These are phyloP conservation scores for Penaeus chinensis DNA, from an alignment of 1,140 invertebrate genomes.

Conservation along the genomic window DNA sequence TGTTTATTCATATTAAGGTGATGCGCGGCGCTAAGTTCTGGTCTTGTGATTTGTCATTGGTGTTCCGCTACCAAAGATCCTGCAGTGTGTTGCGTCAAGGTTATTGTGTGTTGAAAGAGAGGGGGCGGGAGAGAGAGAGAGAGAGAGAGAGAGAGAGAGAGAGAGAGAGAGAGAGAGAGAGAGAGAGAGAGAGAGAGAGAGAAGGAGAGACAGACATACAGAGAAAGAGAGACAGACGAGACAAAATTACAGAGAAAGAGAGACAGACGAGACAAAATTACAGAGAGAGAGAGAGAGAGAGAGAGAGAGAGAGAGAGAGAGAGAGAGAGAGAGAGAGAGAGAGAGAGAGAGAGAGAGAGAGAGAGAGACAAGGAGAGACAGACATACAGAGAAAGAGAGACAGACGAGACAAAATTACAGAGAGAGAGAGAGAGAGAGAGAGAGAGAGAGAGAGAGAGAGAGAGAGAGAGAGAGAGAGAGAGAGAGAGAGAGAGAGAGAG, in stretches of 20 bases:
- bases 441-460: neutral
- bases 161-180: too few species aligned
- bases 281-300: neutral
- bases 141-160: too few species aligned
- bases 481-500: constrained; percentile 18
- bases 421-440: neutral
- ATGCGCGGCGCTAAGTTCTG: too few species aligned
- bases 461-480: neutral
- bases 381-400: neutral
- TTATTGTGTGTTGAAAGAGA: too few species aligned
- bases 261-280: neutral
- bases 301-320: neutral
- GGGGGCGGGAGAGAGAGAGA: too few species aligned
- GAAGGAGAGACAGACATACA: too few species aligned
- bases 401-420: neutral
- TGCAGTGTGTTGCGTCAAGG: too few species aligned
- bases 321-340: neutral
- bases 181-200: too few species aligned
- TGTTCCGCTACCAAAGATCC: too few species aligned
- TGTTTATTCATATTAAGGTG: too few species aligned
- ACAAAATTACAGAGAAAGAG: neutral
- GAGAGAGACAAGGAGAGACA: neutral
- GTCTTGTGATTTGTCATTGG: too few species aligned
- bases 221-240: too few species aligned
- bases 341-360: neutral